Evolutionary conservation across 1,140 invertebrate species (phyloP).

Genomic region (Bombus confusus): DNA sequence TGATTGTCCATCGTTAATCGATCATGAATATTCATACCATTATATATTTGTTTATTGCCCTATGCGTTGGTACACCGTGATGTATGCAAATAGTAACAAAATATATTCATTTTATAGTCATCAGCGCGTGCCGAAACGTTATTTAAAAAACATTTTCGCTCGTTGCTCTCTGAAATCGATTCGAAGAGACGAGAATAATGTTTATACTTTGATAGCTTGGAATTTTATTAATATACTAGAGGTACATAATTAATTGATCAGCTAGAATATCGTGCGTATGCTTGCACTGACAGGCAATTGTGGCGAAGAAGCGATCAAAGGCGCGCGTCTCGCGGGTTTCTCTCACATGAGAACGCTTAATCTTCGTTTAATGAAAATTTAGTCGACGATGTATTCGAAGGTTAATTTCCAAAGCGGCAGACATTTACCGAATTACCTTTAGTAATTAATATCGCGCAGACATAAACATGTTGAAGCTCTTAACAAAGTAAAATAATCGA

Average conservation of each 20-base stretch:
- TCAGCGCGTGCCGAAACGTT: constrained; percentile 4
- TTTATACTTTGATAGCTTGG: not conserved
- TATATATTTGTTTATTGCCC: constrained; percentile 41
- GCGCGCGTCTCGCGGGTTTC: not conserved
- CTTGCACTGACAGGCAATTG: constrained; percentile 36
- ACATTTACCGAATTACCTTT: not conserved
- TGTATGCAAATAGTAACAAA: constrained; percentile 63
- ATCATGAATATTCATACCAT: constrained; percentile 64
- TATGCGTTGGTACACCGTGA: constrained; percentile 43
- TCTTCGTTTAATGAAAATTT: constrained; percentile 27
- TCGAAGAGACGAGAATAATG: not conserved
- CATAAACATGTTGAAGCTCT: not conserved
- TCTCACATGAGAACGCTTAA: constrained; percentile 18
- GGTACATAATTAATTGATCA: constrained; percentile 38
- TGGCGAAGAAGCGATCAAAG: constrained; percentile 43
- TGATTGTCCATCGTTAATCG: constrained; percentile 47
- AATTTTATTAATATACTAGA: constrained; percentile 12
- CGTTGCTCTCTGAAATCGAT: not conserved
- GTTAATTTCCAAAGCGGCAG: constrained; percentile 10
- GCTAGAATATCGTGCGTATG: not conserved
- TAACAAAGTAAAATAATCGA: not conserved
- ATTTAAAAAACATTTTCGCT: not conserved
- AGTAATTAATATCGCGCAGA: not conserved
- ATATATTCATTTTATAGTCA: constrained; percentile 58
- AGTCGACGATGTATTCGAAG: not conserved